Conservation (phyloP, 1,140 invertebrate species). For the Drosophila ironensis region DNA sequence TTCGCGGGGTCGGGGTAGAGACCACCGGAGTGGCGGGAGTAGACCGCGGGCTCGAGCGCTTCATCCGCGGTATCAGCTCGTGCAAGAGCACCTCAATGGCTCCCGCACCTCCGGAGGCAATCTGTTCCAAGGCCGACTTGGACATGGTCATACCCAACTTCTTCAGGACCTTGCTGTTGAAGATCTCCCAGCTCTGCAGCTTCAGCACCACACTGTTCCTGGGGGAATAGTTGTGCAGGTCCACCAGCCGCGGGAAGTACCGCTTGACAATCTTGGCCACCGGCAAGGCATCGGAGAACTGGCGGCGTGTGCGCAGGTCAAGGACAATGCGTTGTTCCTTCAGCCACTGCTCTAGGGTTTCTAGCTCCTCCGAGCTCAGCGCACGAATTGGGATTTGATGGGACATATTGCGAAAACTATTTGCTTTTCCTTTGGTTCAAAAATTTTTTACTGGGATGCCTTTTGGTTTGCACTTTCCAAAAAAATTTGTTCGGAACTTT, state of each 20-base stretch:
- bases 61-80: constrained; percentile 74
- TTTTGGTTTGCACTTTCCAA: constrained; percentile 1
- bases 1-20: neutral
- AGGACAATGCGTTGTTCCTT: constrained; percentile 85
- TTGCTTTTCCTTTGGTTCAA: constrained; percentile 7
- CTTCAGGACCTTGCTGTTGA: constrained; percentile 87
- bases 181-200: constrained; percentile 88
- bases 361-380: constrained; percentile 24
- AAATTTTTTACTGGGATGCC: neutral
- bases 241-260: constrained; percentile 87
- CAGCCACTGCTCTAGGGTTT: constrained; percentile 83
- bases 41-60: constrained; percentile 1
- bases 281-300: constrained; percentile 85
- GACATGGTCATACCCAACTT: constrained; percentile 85
- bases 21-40: constrained; percentile 2
- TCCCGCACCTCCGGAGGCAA: constrained; percentile 85
- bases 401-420: neutral
- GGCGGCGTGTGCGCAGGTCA: constrained; percentile 42
- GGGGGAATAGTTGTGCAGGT: constrained; percentile 88
- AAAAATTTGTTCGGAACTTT: neutral
- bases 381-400: neutral
- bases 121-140: constrained; percentile 84
- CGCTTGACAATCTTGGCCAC: constrained; percentile 88
- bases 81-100: constrained; percentile 86
- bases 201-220: constrained; percentile 86